Conservation (phyloP, 2,888 invertebrate species). For the Aproaerema taeniolella region DNA sequence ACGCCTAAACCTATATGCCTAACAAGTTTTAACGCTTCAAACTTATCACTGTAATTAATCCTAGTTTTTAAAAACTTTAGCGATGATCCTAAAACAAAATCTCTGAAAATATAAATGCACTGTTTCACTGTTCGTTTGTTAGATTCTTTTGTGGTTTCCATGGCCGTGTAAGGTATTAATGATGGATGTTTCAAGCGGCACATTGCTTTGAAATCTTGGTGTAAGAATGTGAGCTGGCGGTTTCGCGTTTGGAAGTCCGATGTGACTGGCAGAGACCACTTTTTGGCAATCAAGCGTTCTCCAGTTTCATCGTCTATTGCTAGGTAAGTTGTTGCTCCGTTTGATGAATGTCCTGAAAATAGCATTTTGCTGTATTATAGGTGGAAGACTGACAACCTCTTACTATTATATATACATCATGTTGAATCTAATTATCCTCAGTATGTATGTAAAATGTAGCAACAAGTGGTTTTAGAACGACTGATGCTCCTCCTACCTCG, state of each 20-base stretch:
- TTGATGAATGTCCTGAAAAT: conserved; percentile 81
- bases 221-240: conserved; percentile 81
- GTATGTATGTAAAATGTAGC: too few species aligned
- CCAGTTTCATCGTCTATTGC: conserved; percentile 87
- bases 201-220: conserved; percentile 87
- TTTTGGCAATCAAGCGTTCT: conserved; percentile 83
- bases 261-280: conserved; percentile 81
- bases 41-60: conserved; percentile 42
- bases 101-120: conserved; percentile 83
- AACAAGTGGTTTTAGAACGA: too few species aligned
- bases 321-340: conserved; percentile 84
- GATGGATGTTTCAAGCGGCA: conserved; percentile 83
- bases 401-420: too few species aligned
- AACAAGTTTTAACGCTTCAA: conserved; percentile 60
- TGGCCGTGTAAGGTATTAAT: conserved; percentile 85
- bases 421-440: too few species aligned
- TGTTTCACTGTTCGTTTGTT: conserved; percentile 40
- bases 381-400: too few species aligned
- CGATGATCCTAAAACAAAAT: conserved; percentile 77
- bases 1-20: conserved; percentile 84
- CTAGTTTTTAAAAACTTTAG: conserved; percentile 44
- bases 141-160: conserved; percentile 81
- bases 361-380: too few species aligned
- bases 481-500: too few species aligned
- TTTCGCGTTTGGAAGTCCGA: conserved; percentile 60